Percentiles rank a stretch among this genome's conserved stretches.
Conservation (phyloP, 2,113 vertebrate genomes). For the Myodes glareolus region DNA sequence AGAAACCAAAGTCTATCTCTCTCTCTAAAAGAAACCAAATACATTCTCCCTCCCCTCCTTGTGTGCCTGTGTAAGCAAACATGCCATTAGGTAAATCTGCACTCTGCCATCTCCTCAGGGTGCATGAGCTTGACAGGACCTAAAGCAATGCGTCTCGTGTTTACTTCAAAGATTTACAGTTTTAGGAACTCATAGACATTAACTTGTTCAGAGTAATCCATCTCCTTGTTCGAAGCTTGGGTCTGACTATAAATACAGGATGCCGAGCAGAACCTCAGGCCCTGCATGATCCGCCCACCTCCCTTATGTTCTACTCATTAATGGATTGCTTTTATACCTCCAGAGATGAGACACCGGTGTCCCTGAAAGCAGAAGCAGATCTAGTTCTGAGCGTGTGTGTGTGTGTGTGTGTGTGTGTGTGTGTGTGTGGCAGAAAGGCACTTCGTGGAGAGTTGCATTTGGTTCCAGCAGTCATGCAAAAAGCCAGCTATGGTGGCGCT, state of each 20-base stretch:
- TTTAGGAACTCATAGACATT: neutral
- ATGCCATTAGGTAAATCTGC: neutral
- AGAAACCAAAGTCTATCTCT: neutral
- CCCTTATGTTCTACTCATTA: neutral
- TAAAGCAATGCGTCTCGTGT: neutral
- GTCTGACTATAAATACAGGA: neutral
- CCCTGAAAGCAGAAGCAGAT: constrained; percentile 9
- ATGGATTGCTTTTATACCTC: neutral
- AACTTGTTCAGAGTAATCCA: neutral
- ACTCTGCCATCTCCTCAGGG: neutral
- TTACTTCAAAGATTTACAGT: neutral
- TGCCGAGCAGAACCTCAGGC: neutral
- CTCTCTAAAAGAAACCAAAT: neutral
- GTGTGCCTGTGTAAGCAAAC: neutral
- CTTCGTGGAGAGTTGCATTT: too few relatives aligned
- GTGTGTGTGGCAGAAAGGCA: neutral
- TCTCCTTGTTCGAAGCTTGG: neutral
- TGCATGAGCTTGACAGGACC: neutral
- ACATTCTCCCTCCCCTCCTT: neutral
- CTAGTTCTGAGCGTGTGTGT: neutral
- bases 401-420: too few relatives aligned
- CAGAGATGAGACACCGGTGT: neutral
- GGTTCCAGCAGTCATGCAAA: neutral
- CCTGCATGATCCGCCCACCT: neutral
- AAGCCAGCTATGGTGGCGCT: neutral